Percentiles rank a stretch among this genome's conserved stretches.
Evolutionary conservation across 2,113 vertebrate species (phyloP).

Genomic region (Brienomyrus brachyistius): DNA sequence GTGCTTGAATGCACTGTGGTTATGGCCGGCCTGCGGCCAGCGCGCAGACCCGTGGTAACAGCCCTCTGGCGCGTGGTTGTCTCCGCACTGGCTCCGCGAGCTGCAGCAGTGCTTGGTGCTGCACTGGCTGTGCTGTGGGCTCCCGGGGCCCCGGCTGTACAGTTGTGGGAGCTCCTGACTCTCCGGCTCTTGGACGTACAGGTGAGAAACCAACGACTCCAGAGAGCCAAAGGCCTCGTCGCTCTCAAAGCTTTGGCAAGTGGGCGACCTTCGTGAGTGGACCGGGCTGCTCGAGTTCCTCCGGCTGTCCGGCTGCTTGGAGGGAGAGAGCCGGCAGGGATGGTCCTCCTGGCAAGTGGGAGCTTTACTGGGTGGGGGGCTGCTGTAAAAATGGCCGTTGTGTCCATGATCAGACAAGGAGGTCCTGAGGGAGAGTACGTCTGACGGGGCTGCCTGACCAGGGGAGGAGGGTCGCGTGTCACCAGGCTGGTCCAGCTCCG

Average conservation of each 20-base stretch:
- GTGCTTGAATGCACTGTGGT: slow-evolving; percentile 30
- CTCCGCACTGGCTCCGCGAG: not conserved
- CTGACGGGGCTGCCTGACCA: rapidly evolving
- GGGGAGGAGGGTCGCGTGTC: not conserved
- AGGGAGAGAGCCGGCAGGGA: slow-evolving; percentile 30
- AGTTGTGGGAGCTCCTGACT: slow-evolving; percentile 19
- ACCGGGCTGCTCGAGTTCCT: slow-evolving; percentile 28
- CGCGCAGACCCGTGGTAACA: rapidly evolving
- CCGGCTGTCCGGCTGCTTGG: slow-evolving; percentile 26
- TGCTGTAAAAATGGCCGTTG: not conserved
- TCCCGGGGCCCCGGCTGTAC: slow-evolving; percentile 47
- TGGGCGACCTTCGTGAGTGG: slow-evolving; percentile 13
- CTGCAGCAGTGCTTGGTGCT: not conserved
- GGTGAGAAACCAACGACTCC: slow-evolving; percentile 39
- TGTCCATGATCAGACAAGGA: slow-evolving; percentile 19
- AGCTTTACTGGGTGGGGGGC: slow-evolving; percentile 17
- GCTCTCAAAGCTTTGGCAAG: slow-evolving; percentile 20
- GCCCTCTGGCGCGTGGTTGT: rapidly evolving
- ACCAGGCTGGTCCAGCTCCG: slow-evolving; percentile 38
- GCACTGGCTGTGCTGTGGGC: slow-evolving; percentile 21
- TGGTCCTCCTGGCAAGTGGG: slow-evolving; percentile 27
- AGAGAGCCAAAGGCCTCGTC: slow-evolving; percentile 53
- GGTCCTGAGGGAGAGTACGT: not conserved
- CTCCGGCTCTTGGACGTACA: slow-evolving; percentile 39
- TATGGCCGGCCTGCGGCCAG: not conserved